These are phyloP conservation scores for Pelvicachromis taeniatus DNA, from an alignment of 2,113 vertebrate genomes.

Conservation along the genomic window DNA sequence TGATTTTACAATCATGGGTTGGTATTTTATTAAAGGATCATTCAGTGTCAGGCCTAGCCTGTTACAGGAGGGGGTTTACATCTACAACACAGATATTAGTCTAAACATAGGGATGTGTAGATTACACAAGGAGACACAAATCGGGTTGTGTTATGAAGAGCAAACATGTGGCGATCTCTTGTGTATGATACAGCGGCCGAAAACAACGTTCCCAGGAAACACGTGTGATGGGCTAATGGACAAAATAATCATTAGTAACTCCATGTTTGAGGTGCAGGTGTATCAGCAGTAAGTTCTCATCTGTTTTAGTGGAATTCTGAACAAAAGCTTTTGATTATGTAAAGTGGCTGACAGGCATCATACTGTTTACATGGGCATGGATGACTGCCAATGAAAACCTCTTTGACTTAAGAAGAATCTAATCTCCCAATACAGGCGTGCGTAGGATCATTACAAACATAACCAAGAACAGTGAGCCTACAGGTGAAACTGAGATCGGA, in stretches of 20 bases:
- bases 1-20: neutral
- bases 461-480: neutral
- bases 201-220: neutral
- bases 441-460: neutral
- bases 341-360: neutral
- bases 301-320: neutral
- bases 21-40: neutral
- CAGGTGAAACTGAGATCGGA: neutral
- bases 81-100: neutral
- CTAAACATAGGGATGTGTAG: neutral
- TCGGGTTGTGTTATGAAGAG: neutral
- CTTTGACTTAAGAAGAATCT: neutral
- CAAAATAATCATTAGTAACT: neutral
- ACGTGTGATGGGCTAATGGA: neutral
- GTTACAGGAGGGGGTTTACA: neutral
- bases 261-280: neutral
- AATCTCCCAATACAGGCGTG: neutral
- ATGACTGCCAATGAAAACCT: neutral
- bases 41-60: neutral
- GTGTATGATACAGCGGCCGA: neutral
- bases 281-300: neutral
- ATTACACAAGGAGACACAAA: neutral
- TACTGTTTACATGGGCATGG: neutral
- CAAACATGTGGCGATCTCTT: neutral
- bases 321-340: neutral